Percentiles rank a stretch among this genome's conserved stretches.
Conservation (phyloP, 2,113 vertebrate genomes). For the Copsychus sechellarum region DNA sequence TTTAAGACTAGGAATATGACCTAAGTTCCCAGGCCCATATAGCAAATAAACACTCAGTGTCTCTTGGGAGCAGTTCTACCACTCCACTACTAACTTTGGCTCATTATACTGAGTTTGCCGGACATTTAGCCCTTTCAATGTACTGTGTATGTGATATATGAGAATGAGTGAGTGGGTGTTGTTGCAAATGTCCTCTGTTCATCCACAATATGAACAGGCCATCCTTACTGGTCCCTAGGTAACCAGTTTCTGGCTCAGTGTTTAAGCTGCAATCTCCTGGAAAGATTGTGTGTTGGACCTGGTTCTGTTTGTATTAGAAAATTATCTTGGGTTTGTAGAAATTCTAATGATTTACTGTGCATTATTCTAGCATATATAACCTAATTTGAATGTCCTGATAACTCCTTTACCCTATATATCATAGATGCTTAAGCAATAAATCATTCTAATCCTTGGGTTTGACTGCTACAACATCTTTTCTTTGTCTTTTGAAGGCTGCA, state of each 20-base stretch:
- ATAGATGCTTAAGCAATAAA: neutral
- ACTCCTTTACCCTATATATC: neutral
- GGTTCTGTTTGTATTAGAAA: constrained; percentile 23
- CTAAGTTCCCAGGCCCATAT: neutral
- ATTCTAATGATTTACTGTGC: neutral
- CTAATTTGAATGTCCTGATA: neutral
- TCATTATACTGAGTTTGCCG: neutral
- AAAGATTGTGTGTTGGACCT: neutral
- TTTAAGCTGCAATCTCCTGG: constrained; percentile 15
- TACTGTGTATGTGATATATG: neutral
- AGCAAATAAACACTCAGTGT: neutral
- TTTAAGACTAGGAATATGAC: neutral
- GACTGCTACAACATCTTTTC: neutral
- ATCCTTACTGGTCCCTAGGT: constrained; percentile 3
- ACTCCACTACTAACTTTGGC: neutral
- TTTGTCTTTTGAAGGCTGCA: neutral
- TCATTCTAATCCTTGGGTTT: neutral
- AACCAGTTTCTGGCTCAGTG: neutral
- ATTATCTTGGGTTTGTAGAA: constrained; percentile 27
- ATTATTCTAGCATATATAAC: neutral
- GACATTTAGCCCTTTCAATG: neutral
- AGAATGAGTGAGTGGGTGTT: constrained; percentile 35
- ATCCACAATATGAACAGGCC: neutral
- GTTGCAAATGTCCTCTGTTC: constrained; percentile 15
- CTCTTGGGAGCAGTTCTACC: neutral